Base-by-base conservation (phyloP, 2,888 invertebrate species). In the Pinctada fucata region DNA sequence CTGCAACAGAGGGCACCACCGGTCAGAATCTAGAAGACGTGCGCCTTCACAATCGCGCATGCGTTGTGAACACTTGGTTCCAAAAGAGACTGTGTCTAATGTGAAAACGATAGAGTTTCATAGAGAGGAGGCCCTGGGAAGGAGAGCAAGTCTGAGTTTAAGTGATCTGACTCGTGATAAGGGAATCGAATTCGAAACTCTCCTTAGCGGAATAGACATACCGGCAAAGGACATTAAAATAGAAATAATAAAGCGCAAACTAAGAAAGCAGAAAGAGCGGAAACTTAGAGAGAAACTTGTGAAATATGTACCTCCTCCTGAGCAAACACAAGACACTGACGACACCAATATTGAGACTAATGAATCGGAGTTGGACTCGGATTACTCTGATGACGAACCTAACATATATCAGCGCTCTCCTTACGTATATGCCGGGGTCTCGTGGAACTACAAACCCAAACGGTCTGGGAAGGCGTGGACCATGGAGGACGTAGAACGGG, bases 221-320 rank as follows among this genome's bases (percentile, higher is more conserved):
- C 82, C 84, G 10, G 84, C 85, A 45, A 85, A 85, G 71, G 84
- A 84, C n/a, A 80, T 85, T 10, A 82, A 79, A 68, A 73, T 85
- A 13, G 77, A 85, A 52, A 82, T 85, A 65, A 69, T 83, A 2
- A 77, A 63, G 6, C 75, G 83, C 58, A 85, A 85, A 65, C 82
- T 85, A 64, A 72, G 75, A 63, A 81, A 72, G 16, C 72, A 74
- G 63, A 79, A 66, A 52, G 16, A 51, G 2, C 16, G 45, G 2
- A 71, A 75, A 31, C 50, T 16, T 10, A 6, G 6, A 10, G 58
- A 13, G 13, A 69, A 69, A 49, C 10, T 8, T 10, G 69, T 50
- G 5, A 5, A 16, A 69, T 49, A 70, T 49, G 51, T n/a, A 51
- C 2, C 51, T n/a, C 51, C 16, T 31, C 4, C 3, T 5, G 8